These are phyloP conservation scores for Panzeria rudis DNA, from an alignment of 2,888 invertebrate genomes.

Conservation along the genomic window DNA sequence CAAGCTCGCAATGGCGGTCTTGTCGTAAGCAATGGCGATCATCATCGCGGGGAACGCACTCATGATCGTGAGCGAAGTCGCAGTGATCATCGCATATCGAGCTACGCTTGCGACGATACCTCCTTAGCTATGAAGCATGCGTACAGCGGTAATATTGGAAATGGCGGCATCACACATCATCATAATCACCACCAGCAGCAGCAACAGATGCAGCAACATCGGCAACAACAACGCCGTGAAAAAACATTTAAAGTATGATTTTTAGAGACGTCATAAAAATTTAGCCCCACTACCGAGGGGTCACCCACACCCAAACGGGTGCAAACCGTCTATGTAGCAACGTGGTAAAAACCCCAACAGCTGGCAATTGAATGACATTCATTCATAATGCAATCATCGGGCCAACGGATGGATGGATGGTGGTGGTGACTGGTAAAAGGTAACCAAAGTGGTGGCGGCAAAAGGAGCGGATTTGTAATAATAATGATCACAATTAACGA, in stretches of 20 bases:
- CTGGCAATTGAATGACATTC: conserved; percentile 71
- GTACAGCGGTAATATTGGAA: conserved; percentile 55
- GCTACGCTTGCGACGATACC: conserved; percentile 79
- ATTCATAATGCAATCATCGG: conserved; percentile 40
- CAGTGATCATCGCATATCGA: conserved; percentile 80
- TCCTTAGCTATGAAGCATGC: conserved; percentile 55
- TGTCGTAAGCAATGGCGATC: conserved; percentile 45
- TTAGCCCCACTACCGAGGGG: conserved; percentile 75
- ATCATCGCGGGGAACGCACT: conserved; percentile 73
- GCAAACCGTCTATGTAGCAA: conserved; percentile 71
- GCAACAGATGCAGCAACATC: conserved; percentile 68
- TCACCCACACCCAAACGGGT: conserved; percentile 68
- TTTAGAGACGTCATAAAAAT: conserved; percentile 84
- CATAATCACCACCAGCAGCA: conserved; percentile 68
- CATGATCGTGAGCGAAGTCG: conserved; percentile 80
- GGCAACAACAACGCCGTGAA: conserved; percentile 82
- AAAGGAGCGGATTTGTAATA: conserved; percentile 79
- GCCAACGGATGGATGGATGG: conserved; percentile 48
- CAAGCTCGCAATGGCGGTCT: conserved; percentile 73
- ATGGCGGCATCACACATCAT: conserved; percentile 65
- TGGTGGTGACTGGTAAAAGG: conserved; percentile 70
- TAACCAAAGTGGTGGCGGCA: conserved; percentile 74
- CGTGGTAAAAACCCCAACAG: conserved; percentile 70
- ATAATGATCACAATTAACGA: conserved; percentile 73
- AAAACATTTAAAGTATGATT: conserved; percentile 84